These are phyloP conservation scores for Chelonoidis abingdonii DNA, from an alignment of 2,113 vertebrate species.

Conservation along the genomic window DNA sequence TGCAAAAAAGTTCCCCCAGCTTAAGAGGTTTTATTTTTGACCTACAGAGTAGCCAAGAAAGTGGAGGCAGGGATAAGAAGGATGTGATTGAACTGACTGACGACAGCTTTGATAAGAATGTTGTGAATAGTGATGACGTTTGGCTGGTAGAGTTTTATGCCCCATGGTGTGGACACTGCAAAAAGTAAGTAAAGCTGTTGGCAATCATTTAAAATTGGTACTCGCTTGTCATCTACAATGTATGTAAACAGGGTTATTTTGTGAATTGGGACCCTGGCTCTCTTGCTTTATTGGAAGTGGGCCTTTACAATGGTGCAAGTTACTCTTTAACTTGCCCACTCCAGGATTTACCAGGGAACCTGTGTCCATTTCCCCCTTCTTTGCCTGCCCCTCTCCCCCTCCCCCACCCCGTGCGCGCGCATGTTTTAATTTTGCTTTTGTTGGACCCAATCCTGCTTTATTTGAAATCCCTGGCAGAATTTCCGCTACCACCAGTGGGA, in stretches of 20 bases:
- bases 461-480: neutral
- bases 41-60: slow-evolving; percentile 76
- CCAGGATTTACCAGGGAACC: neutral
- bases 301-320: neutral
- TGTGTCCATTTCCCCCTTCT: neutral
- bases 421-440: neutral
- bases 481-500: neutral
- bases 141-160: slow-evolving; percentile 99
- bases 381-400: rapidly evolving
- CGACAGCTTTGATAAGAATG: slow-evolving; percentile 91
- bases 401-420: too few species aligned
- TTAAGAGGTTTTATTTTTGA: neutral
- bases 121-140: slow-evolving; percentile 86
- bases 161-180: slow-evolving; percentile 99
- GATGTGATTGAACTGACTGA: slow-evolving; percentile 94
- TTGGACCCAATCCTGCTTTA: neutral
- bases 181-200: slow-evolving; percentile 85
- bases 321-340: neutral
- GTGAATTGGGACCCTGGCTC: neutral
- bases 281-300: neutral
- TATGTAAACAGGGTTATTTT: neutral
- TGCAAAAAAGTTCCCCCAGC: neutral
- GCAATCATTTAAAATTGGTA: neutral
- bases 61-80: slow-evolving; percentile 83
- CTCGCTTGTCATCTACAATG: neutral